Conservation (phyloP, 1,140 invertebrate species). For the Cydia fagiglandana region DNA sequence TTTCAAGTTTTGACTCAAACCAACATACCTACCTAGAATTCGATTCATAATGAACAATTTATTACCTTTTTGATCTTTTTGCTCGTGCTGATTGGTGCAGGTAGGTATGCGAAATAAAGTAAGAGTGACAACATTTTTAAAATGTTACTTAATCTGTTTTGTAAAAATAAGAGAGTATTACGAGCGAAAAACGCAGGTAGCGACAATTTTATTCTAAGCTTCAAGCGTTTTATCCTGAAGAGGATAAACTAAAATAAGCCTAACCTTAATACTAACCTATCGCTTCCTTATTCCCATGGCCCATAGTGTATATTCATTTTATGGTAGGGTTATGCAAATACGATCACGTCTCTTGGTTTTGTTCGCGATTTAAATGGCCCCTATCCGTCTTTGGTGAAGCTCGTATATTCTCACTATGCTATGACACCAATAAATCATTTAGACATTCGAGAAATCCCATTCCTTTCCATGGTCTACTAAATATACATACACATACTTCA, state of each 20-base stretch:
- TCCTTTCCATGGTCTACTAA: not conserved
- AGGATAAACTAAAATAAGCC: not conserved
- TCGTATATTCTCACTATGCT: not conserved
- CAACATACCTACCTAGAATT: too few species aligned
- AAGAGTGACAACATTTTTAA: too few species aligned
- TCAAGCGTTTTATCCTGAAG: not conserved
- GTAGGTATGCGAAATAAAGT: too few species aligned
- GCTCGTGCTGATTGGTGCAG: too few species aligned
- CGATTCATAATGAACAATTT: too few species aligned
- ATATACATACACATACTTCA: not conserved
- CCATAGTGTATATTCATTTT: not conserved
- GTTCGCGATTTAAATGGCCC: slow-evolving; percentile 9
- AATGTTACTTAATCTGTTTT: too few species aligned
- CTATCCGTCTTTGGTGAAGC: not conserved
- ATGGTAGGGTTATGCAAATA: slow-evolving; percentile 16
- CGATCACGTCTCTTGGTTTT: not conserved
- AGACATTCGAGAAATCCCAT: not conserved
- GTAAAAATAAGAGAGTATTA: too few species aligned
- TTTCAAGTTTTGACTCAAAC: too few species aligned
- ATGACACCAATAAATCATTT: slow-evolving; percentile 7
- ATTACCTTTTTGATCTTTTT: too few species aligned
- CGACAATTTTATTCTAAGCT: not conserved
- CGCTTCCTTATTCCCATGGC: not conserved
- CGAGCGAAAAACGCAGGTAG: too few species aligned
- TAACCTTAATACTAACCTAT: not conserved